Evolutionary conservation across 1,140 invertebrate species (phyloP).

Genomic region (Eciton burchellii): DNA sequence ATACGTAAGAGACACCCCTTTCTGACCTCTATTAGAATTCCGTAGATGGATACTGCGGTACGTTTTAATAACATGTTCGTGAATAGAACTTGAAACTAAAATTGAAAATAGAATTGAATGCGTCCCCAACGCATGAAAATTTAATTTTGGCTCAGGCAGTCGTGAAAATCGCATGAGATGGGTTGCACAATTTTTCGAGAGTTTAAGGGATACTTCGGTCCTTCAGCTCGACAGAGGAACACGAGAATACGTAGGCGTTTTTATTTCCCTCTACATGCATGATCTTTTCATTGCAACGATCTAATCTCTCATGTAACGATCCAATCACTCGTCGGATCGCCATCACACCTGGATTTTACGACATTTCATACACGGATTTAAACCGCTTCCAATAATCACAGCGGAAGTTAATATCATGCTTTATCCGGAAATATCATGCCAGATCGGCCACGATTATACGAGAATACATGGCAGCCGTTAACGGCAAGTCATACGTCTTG

Average conservation of each 20-base stretch:
- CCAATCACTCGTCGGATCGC: not conserved
- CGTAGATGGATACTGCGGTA: not conserved
- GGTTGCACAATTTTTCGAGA: not conserved
- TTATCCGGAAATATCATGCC: constrained; percentile 6
- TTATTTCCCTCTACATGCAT: not conserved
- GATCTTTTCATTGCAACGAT: not conserved
- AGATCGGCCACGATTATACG: not conserved
- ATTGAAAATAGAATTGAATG: not conserved
- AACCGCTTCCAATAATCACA: not conserved
- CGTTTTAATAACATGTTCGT: constrained; percentile 21
- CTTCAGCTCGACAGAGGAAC: not conserved
- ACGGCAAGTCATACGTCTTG: not conserved
- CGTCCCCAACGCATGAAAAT: not conserved
- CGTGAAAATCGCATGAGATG: not conserved
- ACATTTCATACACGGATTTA: not conserved
- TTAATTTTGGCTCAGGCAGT: too few relatives aligned
- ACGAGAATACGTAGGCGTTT: not conserved
- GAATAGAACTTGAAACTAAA: constrained; percentile 17
- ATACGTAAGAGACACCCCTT: not conserved
- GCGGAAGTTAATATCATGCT: constrained; percentile 20
- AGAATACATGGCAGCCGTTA: not conserved
- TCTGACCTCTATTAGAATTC: constrained; percentile 25
- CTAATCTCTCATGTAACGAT: not conserved
- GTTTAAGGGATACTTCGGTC: not conserved
- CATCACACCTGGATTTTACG: not conserved